Evolutionary conservation across 1,140 invertebrate genomes (phyloP).

Genomic region (Formica selysi): DNA sequence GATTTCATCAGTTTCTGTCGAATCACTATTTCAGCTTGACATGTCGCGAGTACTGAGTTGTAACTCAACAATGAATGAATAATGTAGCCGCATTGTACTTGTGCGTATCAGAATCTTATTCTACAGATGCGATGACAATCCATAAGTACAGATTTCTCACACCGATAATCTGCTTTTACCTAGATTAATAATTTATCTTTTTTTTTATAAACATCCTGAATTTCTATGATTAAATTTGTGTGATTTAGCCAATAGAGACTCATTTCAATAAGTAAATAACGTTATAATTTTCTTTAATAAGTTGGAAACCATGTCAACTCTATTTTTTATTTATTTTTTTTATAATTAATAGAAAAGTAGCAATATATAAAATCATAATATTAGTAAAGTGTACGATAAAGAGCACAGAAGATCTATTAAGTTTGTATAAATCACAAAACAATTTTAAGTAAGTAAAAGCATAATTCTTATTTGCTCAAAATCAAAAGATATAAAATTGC

Average conservation of each 20-base stretch:
- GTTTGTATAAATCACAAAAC: not conserved
- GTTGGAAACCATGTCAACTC: not conserved
- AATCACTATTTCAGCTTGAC: constrained; percentile 13
- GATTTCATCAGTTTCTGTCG: constrained; percentile 20
- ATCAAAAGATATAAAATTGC: not conserved
- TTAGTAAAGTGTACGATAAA: not conserved
- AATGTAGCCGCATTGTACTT: not conserved
- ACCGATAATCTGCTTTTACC: not conserved
- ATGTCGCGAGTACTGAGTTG: not conserved
- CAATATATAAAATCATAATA: not conserved
- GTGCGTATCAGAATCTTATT: not conserved
- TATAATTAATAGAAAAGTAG: not conserved
- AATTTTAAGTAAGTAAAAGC: not conserved
- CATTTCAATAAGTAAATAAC: not conserved
- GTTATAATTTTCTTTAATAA: not conserved
- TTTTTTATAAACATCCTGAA: not conserved
- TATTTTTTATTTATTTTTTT: not conserved
- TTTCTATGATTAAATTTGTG: not conserved
- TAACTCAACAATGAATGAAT: not conserved
- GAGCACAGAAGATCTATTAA: not conserved
- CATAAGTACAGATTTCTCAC: not conserved
- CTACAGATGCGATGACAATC: not conserved
- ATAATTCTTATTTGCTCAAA: not conserved
- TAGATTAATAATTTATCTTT: not conserved
- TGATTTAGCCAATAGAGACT: constrained; percentile 10